Evolutionary conservation across 2,113 vertebrate species (phyloP).

Genomic region (Nestor notabilis): DNA sequence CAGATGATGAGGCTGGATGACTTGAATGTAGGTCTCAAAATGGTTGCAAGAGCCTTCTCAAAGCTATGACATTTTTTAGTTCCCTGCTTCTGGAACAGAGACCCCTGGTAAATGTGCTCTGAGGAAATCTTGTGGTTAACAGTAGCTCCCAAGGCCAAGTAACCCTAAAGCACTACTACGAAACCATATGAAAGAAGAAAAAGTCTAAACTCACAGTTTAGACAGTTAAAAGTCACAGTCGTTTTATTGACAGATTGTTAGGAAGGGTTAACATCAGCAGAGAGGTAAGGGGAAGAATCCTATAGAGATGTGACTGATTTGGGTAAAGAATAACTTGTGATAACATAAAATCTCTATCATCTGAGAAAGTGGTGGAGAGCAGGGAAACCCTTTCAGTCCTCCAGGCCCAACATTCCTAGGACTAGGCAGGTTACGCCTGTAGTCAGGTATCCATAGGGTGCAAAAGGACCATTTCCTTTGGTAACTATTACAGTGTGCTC

Average conservation of each 20-base stretch:
- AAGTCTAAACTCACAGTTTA: neutral
- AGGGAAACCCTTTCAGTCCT: neutral
- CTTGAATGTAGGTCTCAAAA: neutral
- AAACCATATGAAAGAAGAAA: neutral
- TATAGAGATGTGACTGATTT: neutral
- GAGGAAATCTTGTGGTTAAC: neutral
- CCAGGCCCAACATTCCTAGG: neutral
- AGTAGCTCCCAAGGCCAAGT: neutral
- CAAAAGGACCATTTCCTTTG: neutral
- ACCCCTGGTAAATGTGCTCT: neutral
- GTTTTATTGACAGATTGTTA: neutral
- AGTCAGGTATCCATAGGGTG: neutral
- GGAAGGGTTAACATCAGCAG: neutral
- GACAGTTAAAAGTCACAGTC: too few species aligned
- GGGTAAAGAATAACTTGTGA: neutral
- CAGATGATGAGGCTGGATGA: neutral
- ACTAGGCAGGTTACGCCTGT: neutral
- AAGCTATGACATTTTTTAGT: neutral
- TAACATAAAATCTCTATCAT: neutral
- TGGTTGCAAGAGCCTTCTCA: neutral
- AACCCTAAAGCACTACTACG: neutral
- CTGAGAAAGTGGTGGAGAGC: neutral
- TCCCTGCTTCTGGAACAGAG: neutral
- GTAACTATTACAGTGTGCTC: neutral
- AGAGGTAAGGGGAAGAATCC: neutral